Evolutionary conservation across 2,888 invertebrate genomes (phyloP).

Genomic region (Brachypalpus laphriformis): DNA sequence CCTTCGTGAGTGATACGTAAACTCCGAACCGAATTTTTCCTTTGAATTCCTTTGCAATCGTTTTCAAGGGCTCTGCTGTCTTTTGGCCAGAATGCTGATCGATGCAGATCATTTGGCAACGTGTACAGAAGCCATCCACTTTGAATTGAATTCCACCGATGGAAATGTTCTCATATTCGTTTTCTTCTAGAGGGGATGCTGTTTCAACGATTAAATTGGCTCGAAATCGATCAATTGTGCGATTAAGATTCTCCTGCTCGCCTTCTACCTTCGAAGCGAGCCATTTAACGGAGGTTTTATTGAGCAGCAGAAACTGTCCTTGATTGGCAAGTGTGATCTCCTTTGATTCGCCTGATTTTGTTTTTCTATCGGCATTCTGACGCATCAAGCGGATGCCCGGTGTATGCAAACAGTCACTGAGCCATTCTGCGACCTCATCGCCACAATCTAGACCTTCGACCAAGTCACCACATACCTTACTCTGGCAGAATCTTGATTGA

Average conservation of each 20-base stretch:
- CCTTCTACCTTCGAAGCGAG: conserved; percentile 86
- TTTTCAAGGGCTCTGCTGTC: conserved; percentile 90
- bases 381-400: conserved; percentile 88
- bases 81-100: conserved; percentile 93
- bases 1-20: conserved; percentile 84
- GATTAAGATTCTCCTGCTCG: conserved; percentile 83
- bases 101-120: conserved; percentile 98
- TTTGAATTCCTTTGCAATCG: conserved; percentile 88
- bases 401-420: conserved; percentile 88
- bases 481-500: conserved; percentile 85
- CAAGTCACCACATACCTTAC: conserved; percentile 93
- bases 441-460: conserved; percentile 94
- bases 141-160: conserved; percentile 86
- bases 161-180: conserved; percentile 86
- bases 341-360: conserved; percentile 75
- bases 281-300: conserved; percentile 90
- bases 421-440: conserved; percentile 90
- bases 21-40: conserved; percentile 93
- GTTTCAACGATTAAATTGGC: conserved; percentile 94
- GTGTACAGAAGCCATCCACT: conserved; percentile 91
- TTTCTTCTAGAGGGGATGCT: conserved; percentile 89
- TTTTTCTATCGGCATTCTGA: conserved; percentile 83
- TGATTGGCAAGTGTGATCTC: conserved; percentile 90
- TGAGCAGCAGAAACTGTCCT: conserved; percentile 93
- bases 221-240: conserved; percentile 91